Percentiles rank a stretch among this genome's conserved stretches.
These are phyloP conservation scores for Drosophila ambigua DNA, from an alignment of 1,140 invertebrate genomes.

Conservation along the genomic window DNA sequence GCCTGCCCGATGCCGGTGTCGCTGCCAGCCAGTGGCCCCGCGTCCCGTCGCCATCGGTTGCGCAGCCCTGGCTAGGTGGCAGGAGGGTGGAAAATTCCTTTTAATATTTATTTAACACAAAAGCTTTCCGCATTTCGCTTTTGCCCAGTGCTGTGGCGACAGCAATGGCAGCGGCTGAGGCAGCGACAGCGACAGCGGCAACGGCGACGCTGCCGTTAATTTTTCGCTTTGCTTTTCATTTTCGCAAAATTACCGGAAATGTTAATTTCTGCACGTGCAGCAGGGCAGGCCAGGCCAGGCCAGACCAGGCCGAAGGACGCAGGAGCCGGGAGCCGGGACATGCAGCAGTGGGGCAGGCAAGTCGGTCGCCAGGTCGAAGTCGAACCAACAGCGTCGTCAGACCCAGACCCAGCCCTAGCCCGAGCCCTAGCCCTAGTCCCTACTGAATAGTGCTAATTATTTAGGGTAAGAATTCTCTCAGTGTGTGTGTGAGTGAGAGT, in stretches of 20 bases:
- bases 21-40: neutral
- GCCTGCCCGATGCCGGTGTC: neutral
- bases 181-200: constrained; percentile 5
- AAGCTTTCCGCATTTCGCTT: constrained; percentile 77
- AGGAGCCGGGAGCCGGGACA: constrained; percentile 19
- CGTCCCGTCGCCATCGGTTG: constrained; percentile 28
- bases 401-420: constrained; percentile 26
- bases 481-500: constrained; percentile 25
- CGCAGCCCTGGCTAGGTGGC: constrained; percentile 7
- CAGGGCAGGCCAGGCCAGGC: constrained; percentile 34
- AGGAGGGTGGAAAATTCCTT: constrained; percentile 58
- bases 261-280: constrained; percentile 83
- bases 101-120: constrained; percentile 83
- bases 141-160: constrained; percentile 23
- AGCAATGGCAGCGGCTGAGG: too few species aligned
- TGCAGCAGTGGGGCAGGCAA: constrained; percentile 44
- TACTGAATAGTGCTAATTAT: constrained; percentile 82
- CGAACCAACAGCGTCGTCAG: constrained; percentile 43
- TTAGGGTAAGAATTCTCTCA: constrained; percentile 76
- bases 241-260: constrained; percentile 83
- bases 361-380: constrained; percentile 51
- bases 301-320: constrained; percentile 16
- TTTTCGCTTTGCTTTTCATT: constrained; percentile 83
- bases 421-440: constrained; percentile 45
- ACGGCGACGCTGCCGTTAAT: constrained; percentile 69